phyloP scores from a whole-genome alignment of 2,113 vertebrate genomes.

The Chaenogobius annularis region DNA sequence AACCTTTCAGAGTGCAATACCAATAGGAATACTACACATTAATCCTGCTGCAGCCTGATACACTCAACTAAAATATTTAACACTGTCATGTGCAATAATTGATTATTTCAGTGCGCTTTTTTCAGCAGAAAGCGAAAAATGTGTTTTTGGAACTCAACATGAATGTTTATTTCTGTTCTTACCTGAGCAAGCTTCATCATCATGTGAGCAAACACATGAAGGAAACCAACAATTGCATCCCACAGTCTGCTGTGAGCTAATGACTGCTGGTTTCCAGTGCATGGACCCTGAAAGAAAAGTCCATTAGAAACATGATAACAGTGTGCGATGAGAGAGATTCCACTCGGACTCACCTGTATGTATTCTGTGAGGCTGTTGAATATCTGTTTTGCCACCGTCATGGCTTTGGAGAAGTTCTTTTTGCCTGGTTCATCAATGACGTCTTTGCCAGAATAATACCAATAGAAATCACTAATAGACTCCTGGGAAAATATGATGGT shows the following conservation, averaged over 20 bases:
- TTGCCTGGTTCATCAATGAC: constrained; percentile 93
- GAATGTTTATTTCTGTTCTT: constrained; percentile 2
- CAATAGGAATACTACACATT: not conserved
- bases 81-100: not conserved
- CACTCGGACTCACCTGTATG: constrained; percentile 83
- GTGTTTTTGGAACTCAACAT: not conserved
- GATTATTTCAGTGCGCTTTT: not conserved
- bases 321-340: not conserved
- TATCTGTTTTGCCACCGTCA: constrained; percentile 94
- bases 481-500: constrained; percentile 74
- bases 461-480: constrained; percentile 98
- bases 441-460: constrained; percentile 97
- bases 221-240: constrained; percentile 95
- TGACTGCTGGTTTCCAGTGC: constrained; percentile 96
- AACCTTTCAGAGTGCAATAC: not conserved
- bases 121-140: not conserved
- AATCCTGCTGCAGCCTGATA: not conserved
- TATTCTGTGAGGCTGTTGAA: constrained; percentile 96
- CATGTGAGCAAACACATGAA: constrained; percentile 97
- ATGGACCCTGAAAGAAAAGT: constrained; percentile 82
- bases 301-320: constrained; percentile 9
- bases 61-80: not conserved
- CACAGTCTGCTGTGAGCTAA: constrained; percentile 93
- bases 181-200: constrained; percentile 99
- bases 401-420: constrained; percentile 96